Base-by-base conservation (phyloP, 2,888 invertebrate genomes). In the Saturnia japonica region DNA sequence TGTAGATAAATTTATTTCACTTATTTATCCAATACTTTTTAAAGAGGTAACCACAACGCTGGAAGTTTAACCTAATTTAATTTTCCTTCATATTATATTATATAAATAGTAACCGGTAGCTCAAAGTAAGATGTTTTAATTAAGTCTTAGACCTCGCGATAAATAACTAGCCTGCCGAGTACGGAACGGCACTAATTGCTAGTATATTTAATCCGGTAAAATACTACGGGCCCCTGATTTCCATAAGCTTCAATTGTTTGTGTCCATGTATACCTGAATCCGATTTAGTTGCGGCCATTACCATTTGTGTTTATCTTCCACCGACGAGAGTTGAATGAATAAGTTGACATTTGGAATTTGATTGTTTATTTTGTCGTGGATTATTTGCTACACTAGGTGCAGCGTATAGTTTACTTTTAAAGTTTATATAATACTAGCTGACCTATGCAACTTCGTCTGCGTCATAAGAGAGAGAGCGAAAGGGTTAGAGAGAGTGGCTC, bases 221-320 rank as follows among this genome's bases (percentile, higher is more conserved):
- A 91, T 91, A 90, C 88, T 87, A 86, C 86, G 85, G 87, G 81
- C 87, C 77, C 88, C 90, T 91, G 91, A 92, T 93, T 93, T 92
- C 91, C 92, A 93, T 93, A 93, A 91, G 92, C 91, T 90, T 88
- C 91, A 91, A 91, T 92, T 92, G 91, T 92, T 90, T 90, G 90
- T 88, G 85, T 80, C 81, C 82, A 80, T 86, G 86, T 87, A 81
- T 88, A 89, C 90, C 88, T 88, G 87, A 80, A 85, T 83, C 83
- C 84, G 87, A 89, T 91, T 91, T 89, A 88, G 89, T 89, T 88
- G 86, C 83, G 85, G 84, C 88, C 85, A 86, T 88, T 87, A 85
- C 86, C 85, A 85, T 88, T 88, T 85, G 84, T 89, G 87, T 90
- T 90, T 90, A 88, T 87, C 84, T 88, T 85, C 77, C 75, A 80